Conservation (phyloP, 1,140 invertebrate species). For the Varroa destructor region DNA sequence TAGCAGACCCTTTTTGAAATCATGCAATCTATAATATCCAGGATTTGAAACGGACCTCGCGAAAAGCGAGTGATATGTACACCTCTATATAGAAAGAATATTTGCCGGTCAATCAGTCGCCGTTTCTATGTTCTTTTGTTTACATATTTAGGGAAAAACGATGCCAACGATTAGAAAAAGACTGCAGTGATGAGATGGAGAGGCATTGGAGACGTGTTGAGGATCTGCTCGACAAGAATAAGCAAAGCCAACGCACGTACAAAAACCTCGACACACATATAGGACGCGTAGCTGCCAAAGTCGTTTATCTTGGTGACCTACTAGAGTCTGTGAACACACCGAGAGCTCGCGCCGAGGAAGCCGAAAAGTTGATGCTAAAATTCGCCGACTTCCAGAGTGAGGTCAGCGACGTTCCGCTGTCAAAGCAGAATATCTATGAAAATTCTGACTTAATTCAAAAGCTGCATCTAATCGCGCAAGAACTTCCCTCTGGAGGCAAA, state of each 20-base stretch:
- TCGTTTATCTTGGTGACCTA: slow-evolving; percentile 91
- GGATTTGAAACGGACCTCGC: too few species aligned
- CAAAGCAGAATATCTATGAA: slow-evolving; percentile 82
- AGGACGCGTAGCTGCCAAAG: slow-evolving; percentile 89
- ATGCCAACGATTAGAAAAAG: slow-evolving; percentile 67
- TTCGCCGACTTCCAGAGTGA: slow-evolving; percentile 80
- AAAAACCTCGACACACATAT: slow-evolving; percentile 88
- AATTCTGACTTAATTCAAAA: slow-evolving; percentile 98
- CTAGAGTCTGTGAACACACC: slow-evolving; percentile 91
- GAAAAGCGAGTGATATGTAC: too few species aligned
- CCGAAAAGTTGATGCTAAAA: slow-evolving; percentile 80
- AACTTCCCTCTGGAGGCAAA: slow-evolving; percentile 65
- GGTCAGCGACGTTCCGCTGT: slow-evolving; percentile 69
- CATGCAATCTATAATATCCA: too few species aligned
- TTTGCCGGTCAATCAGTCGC: not conserved
- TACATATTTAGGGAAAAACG: slow-evolving; percentile 52
- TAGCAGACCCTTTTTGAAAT: too few species aligned
- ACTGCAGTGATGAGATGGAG: slow-evolving; percentile 71
- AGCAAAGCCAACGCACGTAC: slow-evolving; percentile 67
- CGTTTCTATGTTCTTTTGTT: slow-evolving; percentile 7
- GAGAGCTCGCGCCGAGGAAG: slow-evolving; percentile 78
- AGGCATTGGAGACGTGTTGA: slow-evolving; percentile 63
- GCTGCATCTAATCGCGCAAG: slow-evolving; percentile 84
- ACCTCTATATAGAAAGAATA: too few species aligned
- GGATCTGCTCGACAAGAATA: slow-evolving; percentile 72